Evolutionary conservation across 2,888 invertebrate species (phyloP).

Genomic region (Doris montereyensis): DNA sequence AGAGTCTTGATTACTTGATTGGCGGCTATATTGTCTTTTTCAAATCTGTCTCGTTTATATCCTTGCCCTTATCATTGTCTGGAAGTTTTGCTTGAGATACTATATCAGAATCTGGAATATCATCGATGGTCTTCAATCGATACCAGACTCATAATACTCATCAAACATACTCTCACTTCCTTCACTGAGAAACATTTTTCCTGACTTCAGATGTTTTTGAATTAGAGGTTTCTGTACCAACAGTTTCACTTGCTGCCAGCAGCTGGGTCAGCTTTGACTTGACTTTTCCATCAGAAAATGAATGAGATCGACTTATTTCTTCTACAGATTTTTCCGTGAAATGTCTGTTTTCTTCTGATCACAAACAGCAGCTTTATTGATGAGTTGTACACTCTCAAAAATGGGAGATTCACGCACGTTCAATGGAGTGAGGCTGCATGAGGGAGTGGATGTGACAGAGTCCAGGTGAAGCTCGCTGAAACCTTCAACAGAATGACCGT

Average conservation of each 20-base stretch:
- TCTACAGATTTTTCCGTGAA: background rate
- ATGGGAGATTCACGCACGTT: conserved; percentile 51
- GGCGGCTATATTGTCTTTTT: no score
- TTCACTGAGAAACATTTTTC: conserved; percentile 53
- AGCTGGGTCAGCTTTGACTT: conserved; percentile 48
- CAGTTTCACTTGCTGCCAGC: conserved; percentile 29
- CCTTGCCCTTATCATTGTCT: no score
- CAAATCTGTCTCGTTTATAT: no score
- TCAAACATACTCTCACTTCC: conserved; percentile 66
- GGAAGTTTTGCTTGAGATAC: no score
- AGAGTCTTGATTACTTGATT: no score
- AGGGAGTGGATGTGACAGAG: conserved; percentile 2
- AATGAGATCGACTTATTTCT: conserved; percentile 33
- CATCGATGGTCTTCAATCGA: conserved; percentile 61
- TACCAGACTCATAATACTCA: conserved; percentile 63
- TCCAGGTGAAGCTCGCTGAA: conserved; percentile 37
- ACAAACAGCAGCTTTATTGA: conserved; percentile 39
- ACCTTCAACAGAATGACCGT: no score
- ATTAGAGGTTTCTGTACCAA: no score
- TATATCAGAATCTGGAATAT: conserved; percentile 23
- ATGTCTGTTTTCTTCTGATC: background rate
- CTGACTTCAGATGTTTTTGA: conserved; percentile 45
- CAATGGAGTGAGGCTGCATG: conserved; percentile 53
- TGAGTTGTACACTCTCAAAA: conserved; percentile 52
- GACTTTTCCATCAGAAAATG: conserved; percentile 39